These are phyloP conservation scores for Bradysia coprophila DNA, from an alignment of 1,140 invertebrate species.

Conservation along the genomic window DNA sequence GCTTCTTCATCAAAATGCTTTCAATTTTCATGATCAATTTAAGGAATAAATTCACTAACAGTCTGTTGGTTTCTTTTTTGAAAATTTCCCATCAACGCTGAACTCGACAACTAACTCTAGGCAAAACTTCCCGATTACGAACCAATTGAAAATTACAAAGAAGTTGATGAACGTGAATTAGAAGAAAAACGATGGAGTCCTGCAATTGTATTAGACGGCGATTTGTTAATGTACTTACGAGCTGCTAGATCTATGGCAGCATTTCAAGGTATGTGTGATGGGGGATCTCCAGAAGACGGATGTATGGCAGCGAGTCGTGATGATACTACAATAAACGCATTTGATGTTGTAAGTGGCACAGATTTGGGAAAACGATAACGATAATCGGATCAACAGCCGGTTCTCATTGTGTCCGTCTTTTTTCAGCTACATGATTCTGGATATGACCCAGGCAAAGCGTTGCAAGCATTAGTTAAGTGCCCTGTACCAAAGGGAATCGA, in stretches of 20 bases:
- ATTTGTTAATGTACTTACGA: conserved; percentile 92
- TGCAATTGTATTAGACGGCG: conserved; percentile 74
- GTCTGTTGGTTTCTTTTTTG: no score
- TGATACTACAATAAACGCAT: conserved; percentile 94
- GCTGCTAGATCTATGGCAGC: conserved; percentile 91
- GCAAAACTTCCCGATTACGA: conserved; percentile 27
- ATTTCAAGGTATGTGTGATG: conserved; percentile 90
- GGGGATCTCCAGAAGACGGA: conserved; percentile 89
- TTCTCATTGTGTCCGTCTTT: not conserved
- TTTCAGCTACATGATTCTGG: conserved; percentile 74
- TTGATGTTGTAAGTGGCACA: conserved; percentile 55
- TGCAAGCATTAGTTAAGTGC: conserved; percentile 92
- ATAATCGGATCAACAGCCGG: not conserved
- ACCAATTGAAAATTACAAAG: conserved; percentile 26
- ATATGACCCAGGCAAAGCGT: conserved; percentile 86
- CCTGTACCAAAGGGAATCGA: conserved; percentile 91
- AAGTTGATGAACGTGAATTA: conserved; percentile 18
- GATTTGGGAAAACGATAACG: not conserved
- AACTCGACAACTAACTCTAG: no score
- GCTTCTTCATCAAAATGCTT: no score
- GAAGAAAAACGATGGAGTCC: conserved; percentile 90
- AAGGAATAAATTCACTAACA: no score
- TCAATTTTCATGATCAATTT: no score
- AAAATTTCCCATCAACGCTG: no score
- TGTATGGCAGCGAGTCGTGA: conserved; percentile 89